Evolutionary conservation across 2,888 invertebrate genomes (phyloP).

Genomic region (Oligia strigilis): DNA sequence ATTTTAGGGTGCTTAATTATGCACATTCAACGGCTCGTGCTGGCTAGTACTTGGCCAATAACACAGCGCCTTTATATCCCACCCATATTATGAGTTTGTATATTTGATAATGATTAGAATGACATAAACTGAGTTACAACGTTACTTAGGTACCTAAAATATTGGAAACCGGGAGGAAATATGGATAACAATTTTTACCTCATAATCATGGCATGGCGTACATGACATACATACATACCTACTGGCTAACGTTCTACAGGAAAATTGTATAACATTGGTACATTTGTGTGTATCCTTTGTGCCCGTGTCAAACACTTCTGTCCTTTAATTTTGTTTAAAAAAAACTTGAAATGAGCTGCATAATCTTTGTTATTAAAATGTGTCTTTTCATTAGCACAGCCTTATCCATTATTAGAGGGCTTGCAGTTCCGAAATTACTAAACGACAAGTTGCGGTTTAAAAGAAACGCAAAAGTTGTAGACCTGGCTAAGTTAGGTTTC

Average conservation of each 20-base stretch:
- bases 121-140: background rate
- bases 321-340: too few relatives aligned
- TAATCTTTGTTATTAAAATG: background rate
- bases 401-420: background rate
- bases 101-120: background rate
- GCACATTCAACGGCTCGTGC: too few relatives aligned
- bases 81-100: background rate
- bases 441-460: background rate
- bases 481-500: constrained; percentile 36
- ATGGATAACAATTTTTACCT: background rate
- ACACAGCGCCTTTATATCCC: too few relatives aligned
- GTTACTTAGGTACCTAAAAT: background rate
- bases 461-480: background rate
- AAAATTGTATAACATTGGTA: background rate
- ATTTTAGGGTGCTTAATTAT: too few relatives aligned
- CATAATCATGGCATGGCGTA: background rate
- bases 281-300: background rate
- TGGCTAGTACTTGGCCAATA: too few relatives aligned
- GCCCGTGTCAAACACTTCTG: background rate
- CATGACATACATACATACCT: background rate
- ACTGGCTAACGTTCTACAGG: background rate
- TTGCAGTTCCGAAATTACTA: background rate
- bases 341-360: background rate
- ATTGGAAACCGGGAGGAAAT: constrained; percentile 10
- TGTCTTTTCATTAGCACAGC: background rate